Evolutionary conservation across 2,113 vertebrate genomes (phyloP).

Genomic region (Apeltes quadracus): DNA sequence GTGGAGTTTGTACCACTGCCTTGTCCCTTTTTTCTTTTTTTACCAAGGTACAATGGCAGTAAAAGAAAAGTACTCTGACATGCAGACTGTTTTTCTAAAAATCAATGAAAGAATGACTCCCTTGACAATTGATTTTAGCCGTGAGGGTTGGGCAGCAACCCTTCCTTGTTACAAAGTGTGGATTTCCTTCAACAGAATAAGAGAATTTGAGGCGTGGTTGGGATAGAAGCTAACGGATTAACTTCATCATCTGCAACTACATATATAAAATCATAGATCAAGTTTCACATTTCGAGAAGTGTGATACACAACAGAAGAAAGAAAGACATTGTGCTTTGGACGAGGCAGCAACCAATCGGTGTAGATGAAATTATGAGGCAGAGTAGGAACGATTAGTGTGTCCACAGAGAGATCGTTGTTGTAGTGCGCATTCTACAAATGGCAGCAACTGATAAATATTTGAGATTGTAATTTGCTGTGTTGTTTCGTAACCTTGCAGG

Average conservation of each 20-base stretch:
- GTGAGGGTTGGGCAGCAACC: neutral
- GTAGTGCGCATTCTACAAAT: too few relatives aligned
- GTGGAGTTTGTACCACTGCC: constrained; percentile 13
- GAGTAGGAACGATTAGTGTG: too few relatives aligned
- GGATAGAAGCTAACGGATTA: neutral
- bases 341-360: neutral
- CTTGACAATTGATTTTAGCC: neutral
- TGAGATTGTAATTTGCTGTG: neutral
- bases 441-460: too few relatives aligned
- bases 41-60: neutral
- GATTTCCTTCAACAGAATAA: neutral
- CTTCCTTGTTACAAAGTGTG: too few relatives aligned
- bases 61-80: neutral
- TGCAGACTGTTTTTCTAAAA: neutral
- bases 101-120: neutral
- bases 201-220: neutral
- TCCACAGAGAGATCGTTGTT: too few relatives aligned
- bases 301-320: neutral
- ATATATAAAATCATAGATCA: neutral
- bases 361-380: neutral
- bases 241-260: neutral
- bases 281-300: neutral
- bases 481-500: neutral
- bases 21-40: neutral
- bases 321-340: neutral